Conservation (phyloP, 2,797 vertebrate genomes). For the Meriones psammophilus region DNA sequence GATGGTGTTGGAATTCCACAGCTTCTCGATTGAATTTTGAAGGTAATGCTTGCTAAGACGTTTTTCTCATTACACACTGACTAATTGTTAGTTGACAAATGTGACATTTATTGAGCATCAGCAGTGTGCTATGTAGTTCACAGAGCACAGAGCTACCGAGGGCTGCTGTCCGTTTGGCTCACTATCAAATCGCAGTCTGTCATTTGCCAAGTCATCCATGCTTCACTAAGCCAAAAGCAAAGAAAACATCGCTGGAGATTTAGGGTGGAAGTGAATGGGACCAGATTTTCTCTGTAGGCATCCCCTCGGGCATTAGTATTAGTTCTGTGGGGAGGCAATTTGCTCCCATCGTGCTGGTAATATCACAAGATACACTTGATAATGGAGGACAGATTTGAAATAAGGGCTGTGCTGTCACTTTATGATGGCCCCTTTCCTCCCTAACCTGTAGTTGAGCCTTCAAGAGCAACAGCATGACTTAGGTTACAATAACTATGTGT, state of each 20-base stretch:
- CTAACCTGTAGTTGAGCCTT: slow-evolving; percentile 44
- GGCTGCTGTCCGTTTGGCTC: slow-evolving; percentile 50
- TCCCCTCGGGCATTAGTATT: slow-evolving; percentile 55
- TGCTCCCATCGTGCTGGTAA: slow-evolving; percentile 60
- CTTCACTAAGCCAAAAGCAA: slow-evolving; percentile 67
- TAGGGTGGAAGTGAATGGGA: slow-evolving; percentile 11
- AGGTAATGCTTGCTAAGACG: slow-evolving; percentile 14
- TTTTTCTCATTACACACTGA: slow-evolving; percentile 69
- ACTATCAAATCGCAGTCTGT: slow-evolving; percentile 58
- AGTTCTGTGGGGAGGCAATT: slow-evolving; percentile 67
- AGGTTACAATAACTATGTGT: neutral
- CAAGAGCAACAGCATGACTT: neutral
- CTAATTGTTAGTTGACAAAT: slow-evolving; percentile 75
- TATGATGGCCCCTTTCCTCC: neutral
- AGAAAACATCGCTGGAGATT: slow-evolving; percentile 53
- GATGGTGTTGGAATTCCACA: neutral
- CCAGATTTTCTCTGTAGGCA: slow-evolving; percentile 71
- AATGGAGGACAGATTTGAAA: slow-evolving; percentile 46
- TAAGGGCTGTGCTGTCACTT: slow-evolving; percentile 28
- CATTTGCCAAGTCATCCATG: slow-evolving; percentile 55
- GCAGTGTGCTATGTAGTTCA: slow-evolving; percentile 62
- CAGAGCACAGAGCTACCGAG: slow-evolving; percentile 33
- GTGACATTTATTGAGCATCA: slow-evolving; percentile 68
- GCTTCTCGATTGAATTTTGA: slow-evolving; percentile 52
- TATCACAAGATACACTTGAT: slow-evolving; percentile 75